Evolutionary conservation across 2,888 invertebrate genomes (phyloP).

Genomic region (Tillus elongatus): DNA sequence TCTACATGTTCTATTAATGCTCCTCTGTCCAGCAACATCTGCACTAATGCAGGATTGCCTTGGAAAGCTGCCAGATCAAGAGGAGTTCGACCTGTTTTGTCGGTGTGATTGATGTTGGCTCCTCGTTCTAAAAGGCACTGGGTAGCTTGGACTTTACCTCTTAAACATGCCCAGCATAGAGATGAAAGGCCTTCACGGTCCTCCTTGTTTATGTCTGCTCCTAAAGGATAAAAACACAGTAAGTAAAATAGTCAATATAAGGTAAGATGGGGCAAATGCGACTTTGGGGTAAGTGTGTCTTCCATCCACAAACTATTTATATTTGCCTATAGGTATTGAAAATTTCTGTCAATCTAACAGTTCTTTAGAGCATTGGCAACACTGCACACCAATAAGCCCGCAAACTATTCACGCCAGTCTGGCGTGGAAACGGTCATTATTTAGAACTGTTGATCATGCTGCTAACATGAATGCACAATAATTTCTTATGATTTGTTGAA

Average conservation of each 20-base stretch:
- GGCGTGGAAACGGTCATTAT: too few species aligned
- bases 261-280: too few species aligned
- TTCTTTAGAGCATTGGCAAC: too few species aligned
- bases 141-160: slow-evolving; percentile 68
- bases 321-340: too few species aligned
- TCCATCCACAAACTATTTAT: too few species aligned
- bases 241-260: slow-evolving; percentile 4
- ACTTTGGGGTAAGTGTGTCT: too few species aligned
- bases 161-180: slow-evolving; percentile 83
- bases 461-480: too few species aligned
- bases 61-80: slow-evolving; percentile 82
- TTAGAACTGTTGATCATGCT: too few species aligned
- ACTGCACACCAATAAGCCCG: too few species aligned
- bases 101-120: slow-evolving; percentile 72
- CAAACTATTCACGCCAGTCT: too few species aligned
- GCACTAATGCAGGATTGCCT: slow-evolving; percentile 62
- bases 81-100: slow-evolving; percentile 80
- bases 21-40: slow-evolving; percentile 78
- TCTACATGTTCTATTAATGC: slow-evolving; percentile 88
- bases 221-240: slow-evolving; percentile 36
- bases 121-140: slow-evolving; percentile 74
- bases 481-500: too few species aligned
- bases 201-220: slow-evolving; percentile 64
- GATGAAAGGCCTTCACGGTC: slow-evolving; percentile 86
- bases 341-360: too few species aligned